Conservation (phyloP, 2,888 invertebrate genomes). For the Ophioninae sp. region DNA sequence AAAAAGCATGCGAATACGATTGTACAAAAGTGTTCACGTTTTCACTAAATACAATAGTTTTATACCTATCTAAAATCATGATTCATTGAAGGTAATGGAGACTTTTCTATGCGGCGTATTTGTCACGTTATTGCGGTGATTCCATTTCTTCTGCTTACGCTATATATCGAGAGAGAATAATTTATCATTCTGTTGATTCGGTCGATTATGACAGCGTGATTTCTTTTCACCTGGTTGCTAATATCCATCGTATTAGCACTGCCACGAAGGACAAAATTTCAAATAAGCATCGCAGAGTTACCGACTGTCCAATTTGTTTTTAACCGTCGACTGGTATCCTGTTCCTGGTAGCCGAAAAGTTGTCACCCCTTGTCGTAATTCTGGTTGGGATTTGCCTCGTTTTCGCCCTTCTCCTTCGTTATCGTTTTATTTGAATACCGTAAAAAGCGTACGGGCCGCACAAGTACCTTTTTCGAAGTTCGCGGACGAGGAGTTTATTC, state of each 20-base stretch:
- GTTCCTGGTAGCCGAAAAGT: conserved; percentile 16
- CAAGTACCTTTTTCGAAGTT: conserved; percentile 9
- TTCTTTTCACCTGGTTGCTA: too few species aligned
- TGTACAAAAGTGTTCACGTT: too few species aligned
- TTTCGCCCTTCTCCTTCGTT: conserved; percentile 21
- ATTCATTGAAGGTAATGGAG: too few species aligned
- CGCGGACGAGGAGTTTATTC: conserved; percentile 41
- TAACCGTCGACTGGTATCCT: neutral
- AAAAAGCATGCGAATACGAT: too few species aligned
- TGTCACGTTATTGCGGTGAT: too few species aligned
- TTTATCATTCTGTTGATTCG: neutral
- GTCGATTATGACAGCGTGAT: too few species aligned
- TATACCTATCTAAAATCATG: too few species aligned
- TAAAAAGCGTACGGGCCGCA: conserved; percentile 2
- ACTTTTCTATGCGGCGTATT: too few species aligned
- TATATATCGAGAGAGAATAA: neutral
- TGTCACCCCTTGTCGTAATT: conserved; percentile 1
- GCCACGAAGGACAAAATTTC: too few species aligned
- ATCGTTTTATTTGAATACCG: conserved; percentile 35
- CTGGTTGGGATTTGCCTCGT: conserved; percentile 19
- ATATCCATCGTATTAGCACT: too few species aligned
- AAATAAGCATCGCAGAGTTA: neutral
- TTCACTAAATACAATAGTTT: too few species aligned
- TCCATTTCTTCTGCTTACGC: too few species aligned
- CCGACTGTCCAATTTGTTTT: neutral